Base-by-base conservation (phyloP, 2,113 vertebrate genomes). In the Oreochromis tanganicae region DNA sequence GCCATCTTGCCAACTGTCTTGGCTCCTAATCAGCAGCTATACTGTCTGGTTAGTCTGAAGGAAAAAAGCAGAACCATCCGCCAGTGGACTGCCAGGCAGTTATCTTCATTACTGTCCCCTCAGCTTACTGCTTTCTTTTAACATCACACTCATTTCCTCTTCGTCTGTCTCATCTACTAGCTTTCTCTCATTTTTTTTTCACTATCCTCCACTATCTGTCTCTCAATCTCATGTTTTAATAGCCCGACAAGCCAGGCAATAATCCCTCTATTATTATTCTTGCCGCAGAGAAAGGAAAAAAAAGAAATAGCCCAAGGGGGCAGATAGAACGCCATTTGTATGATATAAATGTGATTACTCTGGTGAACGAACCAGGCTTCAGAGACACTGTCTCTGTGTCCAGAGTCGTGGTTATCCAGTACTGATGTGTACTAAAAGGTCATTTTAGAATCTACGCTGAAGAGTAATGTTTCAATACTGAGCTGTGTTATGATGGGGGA, bases 21-120 rank as follows among this genome's bases (percentile, higher is more conserved):
- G 12, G 87, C 80, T 92, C 48, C 48, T 93, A 86, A 95, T 94
- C 87, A 91, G 73, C 41, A 63, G 52, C 83, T 87, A 50, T 4
- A 89, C 86, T 80, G 87, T 91, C 88, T 93, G 90, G 93, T 95
- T 93, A 95, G 89, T 93, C 61, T 59, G 93, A 90, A 46, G 83
- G 84, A 83, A 88, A 52, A 68, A 56, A 84, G 83, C 50, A n/a
- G 84, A 75, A 79, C 36, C 9, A 16, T 87, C 84, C 24, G 24
- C 29, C 41, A 90, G 87, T 57, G 63, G 73, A 82, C 59, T 88
- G 89, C 81, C 75, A 21, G 86, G 84, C 91, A 85, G 82, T 88
- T 85, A 91, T 95, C 91, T 95, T 94, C 89, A 93, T 94, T 91
- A 92, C 92, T 80, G 91, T 94, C 89, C 59, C 83, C 80, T 87